Conservation (phyloP, 2,888 invertebrate species). For the Xestia c-nigrum region DNA sequence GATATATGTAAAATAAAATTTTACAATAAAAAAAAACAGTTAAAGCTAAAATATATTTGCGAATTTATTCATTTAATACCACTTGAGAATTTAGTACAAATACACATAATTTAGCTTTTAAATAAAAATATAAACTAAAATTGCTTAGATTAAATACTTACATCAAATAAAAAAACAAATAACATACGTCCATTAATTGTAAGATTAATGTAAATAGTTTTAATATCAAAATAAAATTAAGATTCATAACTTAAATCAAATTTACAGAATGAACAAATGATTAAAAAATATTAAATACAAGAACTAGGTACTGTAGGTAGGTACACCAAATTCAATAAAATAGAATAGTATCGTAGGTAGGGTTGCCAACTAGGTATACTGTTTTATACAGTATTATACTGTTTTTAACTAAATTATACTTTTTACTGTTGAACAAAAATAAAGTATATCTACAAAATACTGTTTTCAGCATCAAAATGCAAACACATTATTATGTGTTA, state of each 20-base stretch:
- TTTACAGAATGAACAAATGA: slow-evolving; percentile 34
- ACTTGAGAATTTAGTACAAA: slow-evolving; percentile 62
- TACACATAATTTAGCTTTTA: slow-evolving; percentile 45
- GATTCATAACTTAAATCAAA: slow-evolving; percentile 5
- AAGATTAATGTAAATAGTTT: slow-evolving; percentile 64
- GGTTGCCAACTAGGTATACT: too few relatives aligned
- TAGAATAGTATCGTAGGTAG: neutral
- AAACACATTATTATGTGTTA: too few relatives aligned
- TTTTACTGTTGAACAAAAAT: too few relatives aligned
- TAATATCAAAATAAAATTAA: slow-evolving; percentile 45
- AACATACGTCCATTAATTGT: slow-evolving; percentile 58
- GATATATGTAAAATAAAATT: slow-evolving; percentile 63
- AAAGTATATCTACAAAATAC: too few relatives aligned
- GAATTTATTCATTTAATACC: slow-evolving; percentile 40
- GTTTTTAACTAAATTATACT: too few relatives aligned
- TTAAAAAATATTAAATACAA: neutral
- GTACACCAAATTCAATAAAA: neutral
- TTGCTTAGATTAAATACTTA: slow-evolving; percentile 39
- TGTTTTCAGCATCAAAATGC: too few relatives aligned
- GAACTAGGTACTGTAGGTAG: neutral
- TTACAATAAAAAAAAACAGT: slow-evolving; percentile 49
- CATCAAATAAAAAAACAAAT: slow-evolving; percentile 22
- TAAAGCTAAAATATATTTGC: slow-evolving; percentile 43
- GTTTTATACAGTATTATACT: too few relatives aligned
- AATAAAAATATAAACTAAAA: slow-evolving; percentile 33